Percentiles rank a stretch among this genome's conserved stretches.
Evolutionary conservation across 2,888 invertebrate species (phyloP).

Genomic region (Platycnemis pennipes): DNA sequence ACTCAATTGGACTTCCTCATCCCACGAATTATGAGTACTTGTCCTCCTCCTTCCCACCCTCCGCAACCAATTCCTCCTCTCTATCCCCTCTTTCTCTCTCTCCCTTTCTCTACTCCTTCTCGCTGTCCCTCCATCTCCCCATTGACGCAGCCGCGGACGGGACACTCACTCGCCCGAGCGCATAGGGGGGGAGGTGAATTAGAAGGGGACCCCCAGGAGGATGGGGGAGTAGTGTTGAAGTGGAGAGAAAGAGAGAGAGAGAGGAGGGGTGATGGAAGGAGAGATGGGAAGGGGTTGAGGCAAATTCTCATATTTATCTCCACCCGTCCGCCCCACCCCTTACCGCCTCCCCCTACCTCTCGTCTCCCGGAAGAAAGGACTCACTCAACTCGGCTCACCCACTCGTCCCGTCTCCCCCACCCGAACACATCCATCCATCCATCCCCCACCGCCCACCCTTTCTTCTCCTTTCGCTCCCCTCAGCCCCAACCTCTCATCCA

Average conservation of each 20-base stretch:
- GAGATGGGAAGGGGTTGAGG: neutral
- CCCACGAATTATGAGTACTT: slow-evolving; percentile 68
- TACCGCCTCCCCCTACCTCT: neutral
- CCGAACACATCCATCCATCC: neutral
- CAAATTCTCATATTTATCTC: neutral
- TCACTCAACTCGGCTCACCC: neutral
- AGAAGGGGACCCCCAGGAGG: no score
- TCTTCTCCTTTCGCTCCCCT: neutral
- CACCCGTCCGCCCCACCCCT: neutral
- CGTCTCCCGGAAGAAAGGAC: slow-evolving; percentile 39
- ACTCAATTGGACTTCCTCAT: slow-evolving; percentile 68
- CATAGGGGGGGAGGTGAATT: no score
- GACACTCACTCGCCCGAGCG: no score
- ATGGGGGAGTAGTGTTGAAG: no score
- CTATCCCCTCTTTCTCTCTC: slow-evolving; percentile 18
- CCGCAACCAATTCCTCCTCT: neutral
- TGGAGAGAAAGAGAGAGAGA: neutral
- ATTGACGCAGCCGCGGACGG: neutral
- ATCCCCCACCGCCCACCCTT: neutral
- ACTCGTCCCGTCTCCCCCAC: neutral
- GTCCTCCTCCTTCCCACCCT: neutral
- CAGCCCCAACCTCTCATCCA: neutral
- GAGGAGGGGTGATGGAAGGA: neutral
- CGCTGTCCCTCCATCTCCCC: neutral
- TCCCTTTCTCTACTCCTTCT: neutral